Evolutionary conservation across 35 echinoderm and acorn worm species (phyloP), one percentile per base, ranked within the genome.

Genomic region (Holothuria glaberrima): DNA sequence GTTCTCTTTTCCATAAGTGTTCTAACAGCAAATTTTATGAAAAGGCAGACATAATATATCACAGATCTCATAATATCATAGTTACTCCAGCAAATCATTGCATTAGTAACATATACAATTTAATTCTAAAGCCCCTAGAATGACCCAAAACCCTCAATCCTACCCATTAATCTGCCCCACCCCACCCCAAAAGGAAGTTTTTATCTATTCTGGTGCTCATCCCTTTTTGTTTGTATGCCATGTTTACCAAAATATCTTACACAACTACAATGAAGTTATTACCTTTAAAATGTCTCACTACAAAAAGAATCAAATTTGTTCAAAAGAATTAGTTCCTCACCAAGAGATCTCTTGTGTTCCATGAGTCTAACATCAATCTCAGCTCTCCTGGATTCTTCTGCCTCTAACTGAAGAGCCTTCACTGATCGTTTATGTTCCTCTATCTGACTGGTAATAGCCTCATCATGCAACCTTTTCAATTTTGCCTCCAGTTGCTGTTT

Each of bases 321-420:
- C 16, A 14, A 9, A 54, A 54, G n/a, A 17, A 54, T 17, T 54
- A 54, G 9, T 54, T 28, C 17, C 68, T 90, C 80, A 94, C 93
- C 93, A 36, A 91, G 66, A 41, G 93, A 63, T 79, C 84, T 74
- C 63, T 76, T 92, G 63, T 96, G 94, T 35, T 92, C 91, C 26
- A 91, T 78, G n/a, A 69, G 38, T 31, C 61, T 60, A 14, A 82
- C 66, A 38, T 92, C 77, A 14, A 91, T 61, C 30, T 92, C 88
- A n/a, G 83, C 41, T 31, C 54, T 56, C 31, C 80, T 72, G 9
- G 80, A 86, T 67, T 93, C 87, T 63, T 94, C 94, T 64, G 91
- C 85, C 86, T 90, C 52, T 9, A 69, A 48, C 59, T 91, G 68
- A 6, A 94, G 58, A 28, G 88, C 33, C 58, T 91, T 65, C 9